These are phyloP conservation scores for Calidris pugnax DNA, from an alignment of 2,113 vertebrate species.

Conservation along the genomic window DNA sequence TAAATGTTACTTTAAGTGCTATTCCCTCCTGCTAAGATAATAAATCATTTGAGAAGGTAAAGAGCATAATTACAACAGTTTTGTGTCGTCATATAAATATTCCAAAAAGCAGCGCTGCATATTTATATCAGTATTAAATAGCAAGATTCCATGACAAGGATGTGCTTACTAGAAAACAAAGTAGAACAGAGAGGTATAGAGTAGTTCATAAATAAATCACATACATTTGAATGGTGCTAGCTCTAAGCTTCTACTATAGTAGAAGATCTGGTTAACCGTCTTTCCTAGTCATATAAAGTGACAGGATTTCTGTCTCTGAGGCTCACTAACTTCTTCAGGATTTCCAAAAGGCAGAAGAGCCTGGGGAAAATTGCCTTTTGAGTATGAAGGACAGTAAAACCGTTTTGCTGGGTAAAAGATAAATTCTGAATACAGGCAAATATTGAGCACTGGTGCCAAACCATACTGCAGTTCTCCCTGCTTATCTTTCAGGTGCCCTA, in stretches of 20 bases:
- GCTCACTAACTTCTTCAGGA: neutral
- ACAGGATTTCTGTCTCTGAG: neutral
- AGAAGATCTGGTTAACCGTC: neutral
- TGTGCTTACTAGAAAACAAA: neutral
- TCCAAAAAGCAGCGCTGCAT: neutral
- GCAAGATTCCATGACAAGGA: neutral
- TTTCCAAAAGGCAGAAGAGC: neutral
- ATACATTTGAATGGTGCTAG: neutral
- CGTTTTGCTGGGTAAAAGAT: neutral
- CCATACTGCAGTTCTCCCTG: neutral
- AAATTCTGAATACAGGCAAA: neutral
- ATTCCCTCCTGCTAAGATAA: neutral
- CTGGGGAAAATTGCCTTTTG: neutral
- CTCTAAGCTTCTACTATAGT: neutral
- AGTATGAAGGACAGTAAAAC: neutral
- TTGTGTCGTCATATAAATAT: neutral
- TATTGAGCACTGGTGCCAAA: neutral
- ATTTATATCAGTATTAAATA: neutral
- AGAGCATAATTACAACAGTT: neutral
- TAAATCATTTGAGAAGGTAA: neutral
- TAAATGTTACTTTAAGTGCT: neutral
- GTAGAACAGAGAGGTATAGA: neutral
- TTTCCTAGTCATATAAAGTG: neutral
- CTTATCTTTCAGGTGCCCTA: neutral
- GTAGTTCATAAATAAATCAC: neutral